These are phyloP conservation scores for Cacoxenus indagator DNA, from an alignment of 2,888 invertebrate species.

Conservation along the genomic window DNA sequence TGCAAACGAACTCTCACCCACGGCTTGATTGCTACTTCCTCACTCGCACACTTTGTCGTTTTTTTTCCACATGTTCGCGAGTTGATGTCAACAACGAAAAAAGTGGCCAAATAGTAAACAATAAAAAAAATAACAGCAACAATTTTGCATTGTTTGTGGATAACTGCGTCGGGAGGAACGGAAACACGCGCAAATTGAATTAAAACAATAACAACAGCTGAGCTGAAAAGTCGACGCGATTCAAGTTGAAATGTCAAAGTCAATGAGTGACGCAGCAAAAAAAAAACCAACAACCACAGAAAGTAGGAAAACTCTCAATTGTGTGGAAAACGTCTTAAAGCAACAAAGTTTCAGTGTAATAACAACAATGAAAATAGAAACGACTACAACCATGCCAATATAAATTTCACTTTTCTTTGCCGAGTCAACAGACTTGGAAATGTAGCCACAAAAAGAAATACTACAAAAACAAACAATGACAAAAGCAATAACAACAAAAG, in stretches of 20 bases:
- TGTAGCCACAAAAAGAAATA: background rate
- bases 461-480: background rate
- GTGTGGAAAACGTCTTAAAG: slow-evolving; percentile 1
- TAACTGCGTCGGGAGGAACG: background rate
- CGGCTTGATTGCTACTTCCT: background rate
- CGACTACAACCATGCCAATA: background rate
- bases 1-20: background rate
- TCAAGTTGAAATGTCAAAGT: slow-evolving; percentile 62
- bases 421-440: slow-evolving; percentile 15
- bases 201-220: background rate
- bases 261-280: slow-evolving; percentile 47
- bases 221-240: slow-evolving; percentile 25
- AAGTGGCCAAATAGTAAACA: background rate
- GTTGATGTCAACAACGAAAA: background rate
- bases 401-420: slow-evolving; percentile 20
- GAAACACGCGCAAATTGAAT: background rate
- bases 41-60: background rate
- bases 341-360: slow-evolving; percentile 21
- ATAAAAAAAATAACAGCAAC: background rate
- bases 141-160: background rate
- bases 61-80: background rate
- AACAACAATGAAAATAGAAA: background rate
- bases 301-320: slow-evolving; percentile 24
- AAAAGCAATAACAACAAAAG: background rate
- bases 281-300: slow-evolving; percentile 28